Conservation (phyloP, 1,140 invertebrate genomes). For the Cydia splendana region DNA sequence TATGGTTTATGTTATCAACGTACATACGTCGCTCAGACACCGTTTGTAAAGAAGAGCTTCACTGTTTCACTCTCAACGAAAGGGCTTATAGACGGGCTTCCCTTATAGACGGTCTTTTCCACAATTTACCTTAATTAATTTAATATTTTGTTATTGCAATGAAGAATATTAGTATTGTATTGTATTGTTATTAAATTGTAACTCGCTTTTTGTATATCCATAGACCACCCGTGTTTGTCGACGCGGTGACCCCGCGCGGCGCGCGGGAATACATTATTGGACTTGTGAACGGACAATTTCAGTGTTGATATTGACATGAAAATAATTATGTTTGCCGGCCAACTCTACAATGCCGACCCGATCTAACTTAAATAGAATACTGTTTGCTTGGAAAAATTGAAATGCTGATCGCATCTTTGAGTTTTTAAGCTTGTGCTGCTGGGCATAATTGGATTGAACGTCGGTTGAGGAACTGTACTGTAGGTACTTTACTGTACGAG, state of each 20-base stretch:
- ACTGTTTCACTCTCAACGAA: no score
- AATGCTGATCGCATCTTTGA: neutral
- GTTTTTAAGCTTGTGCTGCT: neutral
- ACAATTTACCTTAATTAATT: no score
- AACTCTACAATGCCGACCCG: neutral
- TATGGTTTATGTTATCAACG: no score
- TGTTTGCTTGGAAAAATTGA: slow-evolving; percentile 30
- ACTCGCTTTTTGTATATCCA: neutral
- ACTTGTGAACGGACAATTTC: slow-evolving; percentile 57
- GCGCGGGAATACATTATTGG: slow-evolving; percentile 52
- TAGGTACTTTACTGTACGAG: neutral
- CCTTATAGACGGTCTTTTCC: no score
- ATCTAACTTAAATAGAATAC: slow-evolving; percentile 9
- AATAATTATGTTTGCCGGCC: slow-evolving; percentile 51
- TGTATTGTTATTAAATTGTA: no score
- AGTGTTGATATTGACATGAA: slow-evolving; percentile 57
- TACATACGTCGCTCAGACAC: no score
- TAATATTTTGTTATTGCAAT: no score
- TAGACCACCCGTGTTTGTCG: neutral
- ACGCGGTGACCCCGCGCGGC: slow-evolving; percentile 34
- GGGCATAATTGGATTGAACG: neutral
- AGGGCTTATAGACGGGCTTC: no score
- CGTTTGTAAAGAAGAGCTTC: no score
- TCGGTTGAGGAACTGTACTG: neutral
- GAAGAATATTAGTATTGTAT: no score